Percentiles rank a stretch among this genome's conserved stretches.
Evolutionary conservation across 1,140 invertebrate genomes (phyloP).

Genomic region (Tetraneura akinire): DNA sequence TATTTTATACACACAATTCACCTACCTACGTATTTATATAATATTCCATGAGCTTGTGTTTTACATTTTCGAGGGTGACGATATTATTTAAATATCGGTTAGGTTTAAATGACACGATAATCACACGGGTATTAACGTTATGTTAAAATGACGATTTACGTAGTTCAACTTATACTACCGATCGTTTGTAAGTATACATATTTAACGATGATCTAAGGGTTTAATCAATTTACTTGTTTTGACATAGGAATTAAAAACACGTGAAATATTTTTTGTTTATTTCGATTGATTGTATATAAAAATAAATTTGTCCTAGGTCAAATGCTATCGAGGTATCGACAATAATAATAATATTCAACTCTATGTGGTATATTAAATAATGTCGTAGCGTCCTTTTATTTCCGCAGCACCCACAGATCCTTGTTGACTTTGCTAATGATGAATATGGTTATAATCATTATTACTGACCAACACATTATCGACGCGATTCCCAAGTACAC

Average conservation of each 20-base stretch:
- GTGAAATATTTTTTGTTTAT: not conserved
- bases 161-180: too few relatives aligned
- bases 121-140: too few relatives aligned
- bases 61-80: too few relatives aligned
- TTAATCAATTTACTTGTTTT: not conserved
- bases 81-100: too few relatives aligned
- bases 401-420: slow-evolving; percentile 43
- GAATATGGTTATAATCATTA: slow-evolving; percentile 58
- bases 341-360: too few relatives aligned
- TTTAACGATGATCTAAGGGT: too few relatives aligned
- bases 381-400: not conserved
- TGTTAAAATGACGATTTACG: too few relatives aligned
- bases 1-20: slow-evolving; percentile 13
- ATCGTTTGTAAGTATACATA: too few relatives aligned
- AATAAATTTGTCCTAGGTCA: too few relatives aligned
- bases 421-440: slow-evolving; percentile 48
- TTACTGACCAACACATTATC: slow-evolving; percentile 61
- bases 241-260: not conserved
- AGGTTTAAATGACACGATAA: too few relatives aligned
- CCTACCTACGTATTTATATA: not conserved
- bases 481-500: slow-evolving; percentile 64
- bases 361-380: not conserved
- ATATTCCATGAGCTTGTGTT: not conserved
- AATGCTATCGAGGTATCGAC: too few relatives aligned
- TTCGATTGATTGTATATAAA: too few relatives aligned